Evolutionary conservation across 1,140 invertebrate species (phyloP).

Genomic region (Neoseiulus cucumeris): DNA sequence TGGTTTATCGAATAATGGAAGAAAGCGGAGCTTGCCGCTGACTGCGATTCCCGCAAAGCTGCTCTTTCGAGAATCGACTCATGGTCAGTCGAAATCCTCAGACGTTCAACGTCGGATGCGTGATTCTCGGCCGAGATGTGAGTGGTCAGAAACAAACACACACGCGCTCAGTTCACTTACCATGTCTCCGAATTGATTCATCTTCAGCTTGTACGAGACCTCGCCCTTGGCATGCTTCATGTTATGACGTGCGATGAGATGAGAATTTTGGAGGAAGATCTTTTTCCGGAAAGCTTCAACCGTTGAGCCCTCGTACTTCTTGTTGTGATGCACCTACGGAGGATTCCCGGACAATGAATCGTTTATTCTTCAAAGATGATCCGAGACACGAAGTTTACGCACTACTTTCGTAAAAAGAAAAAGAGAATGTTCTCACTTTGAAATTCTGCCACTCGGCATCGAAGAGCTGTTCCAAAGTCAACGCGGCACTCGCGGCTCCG

Average conservation of each 20-base stretch:
- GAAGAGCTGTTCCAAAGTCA: background rate
- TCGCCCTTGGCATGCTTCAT: conserved; percentile 35
- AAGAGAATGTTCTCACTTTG: background rate
- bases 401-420: too few relatives aligned
- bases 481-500: background rate
- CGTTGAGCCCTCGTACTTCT: background rate
- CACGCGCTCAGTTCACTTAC: too few relatives aligned
- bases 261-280: conserved; percentile 64
- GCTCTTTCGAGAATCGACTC: too few relatives aligned
- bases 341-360: background rate
- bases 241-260: conserved; percentile 68
- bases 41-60: too few relatives aligned
- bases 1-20: too few relatives aligned
- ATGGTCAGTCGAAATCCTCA: too few relatives aligned
- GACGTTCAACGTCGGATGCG: too few relatives aligned
- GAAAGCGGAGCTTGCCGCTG: too few relatives aligned
- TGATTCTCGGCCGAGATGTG: too few relatives aligned
- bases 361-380: background rate
- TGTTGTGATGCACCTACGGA: background rate
- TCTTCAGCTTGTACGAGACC: conserved; percentile 40
- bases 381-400: background rate
- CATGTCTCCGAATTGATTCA: conserved; percentile 70
- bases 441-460: background rate
- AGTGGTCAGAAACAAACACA: too few relatives aligned
- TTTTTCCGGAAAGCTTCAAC: conserved; percentile 56